A percentile compares a stretch with the other conserved stretches of the same genome.
Conservation (phyloP, 2,113 vertebrate species). For the Erythrocercus mccallii region DNA sequence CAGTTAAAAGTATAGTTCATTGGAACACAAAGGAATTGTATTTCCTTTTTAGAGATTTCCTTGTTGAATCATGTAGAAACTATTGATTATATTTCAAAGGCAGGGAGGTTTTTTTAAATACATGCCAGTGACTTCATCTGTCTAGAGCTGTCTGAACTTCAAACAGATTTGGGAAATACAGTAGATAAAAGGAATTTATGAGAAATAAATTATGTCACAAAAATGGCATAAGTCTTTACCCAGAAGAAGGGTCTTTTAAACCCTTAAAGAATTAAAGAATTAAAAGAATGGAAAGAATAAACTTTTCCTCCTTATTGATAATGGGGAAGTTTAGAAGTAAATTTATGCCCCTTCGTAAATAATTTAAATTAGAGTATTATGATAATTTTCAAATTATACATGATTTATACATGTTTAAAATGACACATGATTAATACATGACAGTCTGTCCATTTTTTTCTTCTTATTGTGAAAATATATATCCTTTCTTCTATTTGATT, state of each 20-base stretch:
- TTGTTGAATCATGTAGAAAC: conserved; percentile 52
- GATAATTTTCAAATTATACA: background rate
- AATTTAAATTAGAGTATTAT: background rate
- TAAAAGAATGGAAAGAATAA: background rate
- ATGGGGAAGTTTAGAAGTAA: background rate
- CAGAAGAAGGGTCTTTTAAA: background rate
- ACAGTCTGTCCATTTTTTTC: background rate
- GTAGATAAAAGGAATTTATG: conserved; percentile 18
- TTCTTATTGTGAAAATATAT: background rate
- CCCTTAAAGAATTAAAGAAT: no score
- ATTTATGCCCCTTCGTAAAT: background rate
- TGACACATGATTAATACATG: background rate
- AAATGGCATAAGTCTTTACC: background rate
- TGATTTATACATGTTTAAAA: background rate
- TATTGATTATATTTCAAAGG: conserved; percentile 63
- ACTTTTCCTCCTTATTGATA: background rate
- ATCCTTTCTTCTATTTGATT: conserved; percentile 30
- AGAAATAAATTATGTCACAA: conserved; percentile 23
- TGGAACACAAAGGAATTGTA: background rate
- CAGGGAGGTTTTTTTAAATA: background rate
- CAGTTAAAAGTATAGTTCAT: background rate
- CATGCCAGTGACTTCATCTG: conserved; percentile 18
- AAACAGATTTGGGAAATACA: conserved; percentile 35
- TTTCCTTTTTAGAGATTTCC: conserved; percentile 8
- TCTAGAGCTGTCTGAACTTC: conserved; percentile 39